Base-by-base conservation (phyloP, 2,888 invertebrate species). In the Disparrhopalites patrizii region DNA sequence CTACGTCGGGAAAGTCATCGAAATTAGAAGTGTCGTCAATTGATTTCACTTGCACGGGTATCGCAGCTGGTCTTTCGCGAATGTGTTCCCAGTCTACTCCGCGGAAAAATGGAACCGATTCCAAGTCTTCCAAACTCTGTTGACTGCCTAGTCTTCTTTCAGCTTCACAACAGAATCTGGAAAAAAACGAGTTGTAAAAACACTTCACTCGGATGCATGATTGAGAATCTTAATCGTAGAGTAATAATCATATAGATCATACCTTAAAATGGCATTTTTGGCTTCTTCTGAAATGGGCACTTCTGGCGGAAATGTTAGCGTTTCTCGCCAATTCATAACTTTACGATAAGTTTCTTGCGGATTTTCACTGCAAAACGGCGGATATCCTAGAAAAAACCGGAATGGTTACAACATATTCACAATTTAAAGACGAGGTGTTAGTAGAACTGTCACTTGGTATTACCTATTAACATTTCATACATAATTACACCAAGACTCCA, bases 11-110 rank as follows among this genome's bases (percentile, higher is more conserved):
- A 85, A 99, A 99, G 78, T 99, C 99, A 82, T 99, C 99, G 81
- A 99, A 99, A 83, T 99, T 99, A 74, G 97, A 97, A 50, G 99
- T 99, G 81, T 99, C 99, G 80, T 99, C 99, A 77, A 99, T 99
- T 74, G 97, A 96, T 79, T 92, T 91, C 67, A 99, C 96, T 79
- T 96, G 94, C 27, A 99, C 95, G 55, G 93, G 89, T 81, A 98
- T 97, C 76, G 98, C 98, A 69, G 99, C 95, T 58, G 99, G 99
- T 66, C 98, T 85, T 80, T 99, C 98, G 70, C 98, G 86, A 78
- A 99, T 98, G 82, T 99, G 97, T 77, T 92, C 94, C 99, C 99
- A 99, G 81, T 99, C 99, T 64, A 98, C 95, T 28, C 83, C 94
- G 75, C 90, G 86, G 85, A 99, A 99, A 84, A 99, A 99, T 65